Evolutionary conservation across 2,797 vertebrate species (phyloP), one percentile per base, ranked within the genome.

Genomic region (Thamnophis elegans): DNA sequence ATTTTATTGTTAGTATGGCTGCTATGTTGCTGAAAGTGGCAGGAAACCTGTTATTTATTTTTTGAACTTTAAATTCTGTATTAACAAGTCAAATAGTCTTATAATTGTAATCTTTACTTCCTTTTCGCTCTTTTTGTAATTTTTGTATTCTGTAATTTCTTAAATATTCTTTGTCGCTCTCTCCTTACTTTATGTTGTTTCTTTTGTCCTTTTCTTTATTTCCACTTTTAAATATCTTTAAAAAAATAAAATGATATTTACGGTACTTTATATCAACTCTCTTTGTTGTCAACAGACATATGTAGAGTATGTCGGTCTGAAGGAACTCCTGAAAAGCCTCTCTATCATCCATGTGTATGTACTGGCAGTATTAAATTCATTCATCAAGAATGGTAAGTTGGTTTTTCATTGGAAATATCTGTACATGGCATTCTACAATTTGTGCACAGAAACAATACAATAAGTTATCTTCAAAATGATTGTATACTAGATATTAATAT

Each of bases 291-390:
- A 98, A 98, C 97, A 97, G 99, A 99, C 96, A 99, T 99, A 97
- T 99, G 99, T 96, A 97, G 99, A 95, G 99, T 99, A 51, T 99
- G 99, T 96, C 98, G 99, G 26, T 99, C 99, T 0, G 99, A 99
- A 97, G 99, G 99, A 94, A 99, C 98, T 92, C 98, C 98, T 0
- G 99, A 99, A 96, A 99, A 99, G 94, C 99, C 99, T 0, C 98
- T 99, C 14, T 99, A 98, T 96, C 99, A 99, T 95, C 99, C 99
- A 0, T 99, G 99, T 96, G 99, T 99, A 87, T 99, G 99, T 97
- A 99, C 99, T 87, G 99, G 99, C 98, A 99, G 99, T 98, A 99
- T 99, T 97, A 99, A 99, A 97, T 99, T 99, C 96, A 99, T 99
- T 96, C 99, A 99, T 96, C 99, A 99, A 96, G 99, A 99, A 98